Base-by-base conservation (phyloP, 2,113 vertebrate species). In the Macquaria australasica region DNA sequence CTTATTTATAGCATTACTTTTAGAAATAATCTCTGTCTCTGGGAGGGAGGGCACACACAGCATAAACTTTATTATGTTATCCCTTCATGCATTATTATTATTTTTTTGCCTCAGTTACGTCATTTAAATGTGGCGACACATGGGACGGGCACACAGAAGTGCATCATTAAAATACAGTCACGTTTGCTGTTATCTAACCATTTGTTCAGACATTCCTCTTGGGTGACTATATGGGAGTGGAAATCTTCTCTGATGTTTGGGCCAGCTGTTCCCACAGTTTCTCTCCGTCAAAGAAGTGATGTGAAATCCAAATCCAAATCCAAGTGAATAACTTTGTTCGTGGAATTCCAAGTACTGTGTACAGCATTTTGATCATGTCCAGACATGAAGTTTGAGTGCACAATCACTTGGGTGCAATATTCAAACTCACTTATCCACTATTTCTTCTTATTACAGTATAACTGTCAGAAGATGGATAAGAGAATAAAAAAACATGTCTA, bases 191-290 rank as follows among this genome's bases (percentile, higher is more conserved):
- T 75, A 93, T 86, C 91, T 89, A 71, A 59, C 59, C 48, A 73
- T 90, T 91, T 92, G 91, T 94, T 84, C 92, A 73, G 85, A 92
- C 93, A 96, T 96, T 96, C 94, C 84, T 95, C 77, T 72, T 43
- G 75, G 93, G 79, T 96, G 92, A 96, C 87, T 93, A 84, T 86
- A 74, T 71, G 59, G 76, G 53, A 75, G 59, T 78, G 81, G 94
- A 92, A 92, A 93, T 59, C 62, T 91, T 94, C 83, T 84, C 69
- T 91, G 85, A 95, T 89, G 83, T 87, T 72, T 77, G n/a, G 20
- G 23, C 56, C 34, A 78, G 64, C 18, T 43, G 28, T 96, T 96
- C 94, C 94, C 93, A 95, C 88, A 78, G 73, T 82, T 87, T 76
- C 41, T 67, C 43, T 73, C 41, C 8, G 56, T 77, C 67, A 79